phyloP scores from a whole-genome alignment of 1,140 invertebrate genomes.

The Calycopis cecrops region DNA sequence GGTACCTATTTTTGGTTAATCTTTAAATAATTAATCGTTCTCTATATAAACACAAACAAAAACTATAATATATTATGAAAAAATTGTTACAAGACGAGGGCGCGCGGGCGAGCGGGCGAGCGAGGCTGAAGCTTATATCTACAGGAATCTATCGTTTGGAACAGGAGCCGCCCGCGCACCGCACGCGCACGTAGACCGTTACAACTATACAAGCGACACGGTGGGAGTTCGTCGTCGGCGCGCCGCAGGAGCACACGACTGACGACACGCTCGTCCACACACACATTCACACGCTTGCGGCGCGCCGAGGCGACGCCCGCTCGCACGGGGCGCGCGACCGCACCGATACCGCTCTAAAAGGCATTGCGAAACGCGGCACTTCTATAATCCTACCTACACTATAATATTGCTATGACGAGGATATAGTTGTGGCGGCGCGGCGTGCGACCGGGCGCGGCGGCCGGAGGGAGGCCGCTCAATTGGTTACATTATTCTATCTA shows the following conservation, averaged over 20 bases:
- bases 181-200: conserved; percentile 22
- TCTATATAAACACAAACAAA: conserved; percentile 71
- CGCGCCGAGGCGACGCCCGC: conserved; percentile 21
- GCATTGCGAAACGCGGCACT: conserved; percentile 30
- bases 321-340: conserved; percentile 23
- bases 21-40: conserved; percentile 66
- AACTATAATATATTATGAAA: conserved; percentile 73
- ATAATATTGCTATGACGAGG: conserved; percentile 55
- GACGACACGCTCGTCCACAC: conserved; percentile 29
- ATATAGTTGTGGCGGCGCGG: conserved; percentile 25
- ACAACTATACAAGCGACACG: conserved; percentile 44
- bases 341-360: conserved; percentile 26
- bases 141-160: conserved; percentile 39
- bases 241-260: conserved; percentile 19
- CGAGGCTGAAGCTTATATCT: conserved; percentile 41
- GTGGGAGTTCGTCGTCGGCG: conserved; percentile 29
- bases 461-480: conserved; percentile 50
- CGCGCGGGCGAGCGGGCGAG: conserved; percentile 37
- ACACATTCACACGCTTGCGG: conserved; percentile 23
- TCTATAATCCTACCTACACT: conserved; percentile 46
- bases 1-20: conserved; percentile 74
- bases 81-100: conserved; percentile 62
- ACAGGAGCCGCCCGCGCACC: conserved; percentile 29
- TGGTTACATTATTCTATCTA: conserved; percentile 72
- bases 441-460: conserved; percentile 39